Evolutionary conservation across 2,888 invertebrate genomes (phyloP), one percentile per base, ranked within the genome.

Genomic region (Xiphydria camelus): DNA sequence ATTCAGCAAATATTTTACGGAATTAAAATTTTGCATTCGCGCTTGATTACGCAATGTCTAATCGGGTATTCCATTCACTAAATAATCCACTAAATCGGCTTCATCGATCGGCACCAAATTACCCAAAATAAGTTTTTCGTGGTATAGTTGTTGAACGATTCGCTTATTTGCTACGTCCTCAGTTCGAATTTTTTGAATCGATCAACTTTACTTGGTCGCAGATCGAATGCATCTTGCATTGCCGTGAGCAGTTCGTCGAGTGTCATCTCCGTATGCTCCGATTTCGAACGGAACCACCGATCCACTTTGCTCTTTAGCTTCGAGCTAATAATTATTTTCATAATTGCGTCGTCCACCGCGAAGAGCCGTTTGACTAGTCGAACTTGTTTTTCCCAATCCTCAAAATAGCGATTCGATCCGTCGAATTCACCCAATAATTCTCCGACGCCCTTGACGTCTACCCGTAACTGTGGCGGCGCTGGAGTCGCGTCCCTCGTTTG

Each of bases 81-180:
- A 21, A 35, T 47, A 51, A 15, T 51, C 51, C 12, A 45, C 23
- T 2, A 51, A 12, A 12, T 51, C 48, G 21, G 23, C 35, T 12
- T 41, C 48, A 6, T 42, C 45, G 3, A 51, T 39, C 36, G 48
- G 51, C 17, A 51, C 51, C 6, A 41, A 10, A 36, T 48, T 48
- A 12, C 39, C 48, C 26, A 51, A 5, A 36, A 51, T 51, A 4
- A 51, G 33, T 36, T 42, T 51, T 12, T 48, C 48, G 39, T 51
- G 45, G 20, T 48, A 45, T 51, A 51, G 34, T 45, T 42, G 14
- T 22, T 36, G n/a, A 35, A 36, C 7, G 34, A 23, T 22, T 35
- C 42, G 17, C 14, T 35, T 14, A 10, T 21, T 7, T 20, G 22
- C 36, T 23, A 36, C 10, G 19, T 19, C 22, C 36, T 36, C 20